Conservation (phyloP, 64 coral and sea anemone genomes). For the Acropora tenuis region DNA sequence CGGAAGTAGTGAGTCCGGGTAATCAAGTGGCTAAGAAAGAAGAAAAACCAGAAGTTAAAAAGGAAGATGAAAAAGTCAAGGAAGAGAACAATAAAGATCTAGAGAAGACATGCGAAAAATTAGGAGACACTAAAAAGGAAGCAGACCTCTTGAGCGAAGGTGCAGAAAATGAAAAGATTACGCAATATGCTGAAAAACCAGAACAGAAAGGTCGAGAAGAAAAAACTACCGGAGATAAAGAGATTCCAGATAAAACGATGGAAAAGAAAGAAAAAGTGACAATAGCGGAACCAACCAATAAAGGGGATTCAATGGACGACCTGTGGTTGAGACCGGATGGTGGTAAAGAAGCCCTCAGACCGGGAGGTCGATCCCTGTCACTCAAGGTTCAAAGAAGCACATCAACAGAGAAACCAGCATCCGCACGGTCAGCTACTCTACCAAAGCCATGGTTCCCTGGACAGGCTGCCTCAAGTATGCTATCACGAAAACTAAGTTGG, state of each 20-base stretch:
- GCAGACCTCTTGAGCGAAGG: background rate
- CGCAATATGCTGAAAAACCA: background rate
- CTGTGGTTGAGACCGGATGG: background rate
- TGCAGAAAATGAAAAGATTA: background rate
- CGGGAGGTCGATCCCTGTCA: conserved; percentile 20
- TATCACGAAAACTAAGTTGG: conserved; percentile 57
- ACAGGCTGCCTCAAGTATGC: background rate
- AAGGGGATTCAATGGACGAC: background rate
- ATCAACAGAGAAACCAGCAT: background rate
- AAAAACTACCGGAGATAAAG: background rate
- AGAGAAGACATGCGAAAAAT: background rate
- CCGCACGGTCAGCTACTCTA: conserved; percentile 47
- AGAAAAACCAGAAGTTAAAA: background rate
- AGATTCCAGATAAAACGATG: background rate
- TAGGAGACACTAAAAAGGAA: background rate
- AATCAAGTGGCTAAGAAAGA: conserved; percentile 1
- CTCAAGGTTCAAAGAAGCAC: conserved; percentile 32
- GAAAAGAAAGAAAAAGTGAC: background rate
- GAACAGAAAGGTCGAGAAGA: background rate
- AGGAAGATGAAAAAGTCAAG: background rate
- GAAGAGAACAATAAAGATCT: conserved; percentile 9
- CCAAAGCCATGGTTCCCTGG: conserved; percentile 69
- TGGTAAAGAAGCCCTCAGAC: conserved; percentile 29
- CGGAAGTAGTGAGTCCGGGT: background rate
- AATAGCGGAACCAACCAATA: background rate